Evolutionary conservation across 1,140 invertebrate genomes (phyloP).

Genomic region (Drosophila burlai): DNA sequence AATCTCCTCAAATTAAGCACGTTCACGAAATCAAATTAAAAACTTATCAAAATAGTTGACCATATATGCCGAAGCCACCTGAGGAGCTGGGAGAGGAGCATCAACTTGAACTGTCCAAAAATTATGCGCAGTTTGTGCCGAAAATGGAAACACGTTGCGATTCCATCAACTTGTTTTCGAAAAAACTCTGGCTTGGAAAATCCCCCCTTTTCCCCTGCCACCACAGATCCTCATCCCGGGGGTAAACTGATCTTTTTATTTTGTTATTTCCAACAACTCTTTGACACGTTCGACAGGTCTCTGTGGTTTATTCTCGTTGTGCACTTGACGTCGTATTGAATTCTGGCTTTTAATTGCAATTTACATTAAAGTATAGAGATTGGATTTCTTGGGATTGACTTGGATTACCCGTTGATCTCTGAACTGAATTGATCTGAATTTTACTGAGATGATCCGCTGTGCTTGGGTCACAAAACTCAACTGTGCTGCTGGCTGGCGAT

Average conservation of each 20-base stretch:
- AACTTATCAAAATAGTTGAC: constrained; percentile 75
- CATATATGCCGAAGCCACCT: constrained; percentile 45
- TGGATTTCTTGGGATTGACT: constrained; percentile 43
- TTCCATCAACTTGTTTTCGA: constrained; percentile 38
- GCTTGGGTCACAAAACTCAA: constrained; percentile 75
- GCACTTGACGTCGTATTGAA: constrained; percentile 56
- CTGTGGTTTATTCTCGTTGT: constrained; percentile 62
- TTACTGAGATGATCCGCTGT: constrained; percentile 68
- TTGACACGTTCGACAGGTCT: constrained; percentile 72
- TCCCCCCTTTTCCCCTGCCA: constrained; percentile 11
- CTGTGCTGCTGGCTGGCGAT: constrained; percentile 65
- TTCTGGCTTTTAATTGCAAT: constrained; percentile 39
- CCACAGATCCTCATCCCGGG: constrained; percentile 15
- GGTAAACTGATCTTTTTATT: constrained; percentile 64
- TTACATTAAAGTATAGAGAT: constrained; percentile 48
- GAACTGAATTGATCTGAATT: constrained; percentile 27
- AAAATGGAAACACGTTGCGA: constrained; percentile 60
- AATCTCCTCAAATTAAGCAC: constrained; percentile 12
- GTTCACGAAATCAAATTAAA: constrained; percentile 73
- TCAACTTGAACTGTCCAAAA: constrained; percentile 71
- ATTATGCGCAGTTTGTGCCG: constrained; percentile 46
- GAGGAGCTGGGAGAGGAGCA: constrained; percentile 11
- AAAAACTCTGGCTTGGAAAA: constrained; percentile 46
- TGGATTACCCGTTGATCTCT: constrained; percentile 14
- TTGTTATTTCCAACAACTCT: constrained; percentile 24